phyloP scores from a whole-genome alignment of 2,113 vertebrate genomes.

The Dendrocopos noguchii region DNA sequence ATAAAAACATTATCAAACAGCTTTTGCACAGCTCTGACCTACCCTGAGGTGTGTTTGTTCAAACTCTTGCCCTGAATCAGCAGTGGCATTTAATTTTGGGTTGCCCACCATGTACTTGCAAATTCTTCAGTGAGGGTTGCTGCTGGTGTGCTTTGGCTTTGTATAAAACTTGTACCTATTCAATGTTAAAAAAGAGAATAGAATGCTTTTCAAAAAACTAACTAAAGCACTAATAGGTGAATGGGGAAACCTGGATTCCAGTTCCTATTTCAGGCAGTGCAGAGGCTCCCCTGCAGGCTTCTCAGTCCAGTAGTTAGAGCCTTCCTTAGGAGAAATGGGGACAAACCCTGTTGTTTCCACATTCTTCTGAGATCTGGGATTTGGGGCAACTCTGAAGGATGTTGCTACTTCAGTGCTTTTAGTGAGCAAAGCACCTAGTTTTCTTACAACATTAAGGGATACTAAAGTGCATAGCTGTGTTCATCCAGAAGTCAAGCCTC shows the following conservation, averaged over 20 bases:
- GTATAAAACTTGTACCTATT: not conserved
- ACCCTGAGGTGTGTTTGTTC: fast-evolving
- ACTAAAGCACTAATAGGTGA: not conserved
- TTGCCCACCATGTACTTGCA: not conserved
- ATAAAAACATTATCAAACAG: not conserved
- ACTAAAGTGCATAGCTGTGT: not conserved
- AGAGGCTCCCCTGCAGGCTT: not conserved
- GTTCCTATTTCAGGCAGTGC: not conserved
- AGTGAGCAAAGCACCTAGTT: not conserved
- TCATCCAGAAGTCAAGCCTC: not conserved
- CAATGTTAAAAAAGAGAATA: not conserved
- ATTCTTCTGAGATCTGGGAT: not conserved
- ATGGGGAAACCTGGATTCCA: not conserved
- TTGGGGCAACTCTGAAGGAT: not conserved
- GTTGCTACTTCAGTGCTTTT: not conserved
- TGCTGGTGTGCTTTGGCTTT: not conserved
- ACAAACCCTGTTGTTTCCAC: not conserved
- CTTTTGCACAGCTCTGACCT: not conserved
- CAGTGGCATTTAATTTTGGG: not conserved
- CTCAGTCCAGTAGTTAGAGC: not conserved
- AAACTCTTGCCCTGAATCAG: not conserved
- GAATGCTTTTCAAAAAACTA: not conserved
- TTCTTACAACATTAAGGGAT: not conserved
- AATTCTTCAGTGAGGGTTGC: not conserved
- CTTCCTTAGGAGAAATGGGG: not conserved